Conservation (phyloP, 2,888 invertebrate species). For the Scaptodrosophila latifasciaeformis region DNA sequence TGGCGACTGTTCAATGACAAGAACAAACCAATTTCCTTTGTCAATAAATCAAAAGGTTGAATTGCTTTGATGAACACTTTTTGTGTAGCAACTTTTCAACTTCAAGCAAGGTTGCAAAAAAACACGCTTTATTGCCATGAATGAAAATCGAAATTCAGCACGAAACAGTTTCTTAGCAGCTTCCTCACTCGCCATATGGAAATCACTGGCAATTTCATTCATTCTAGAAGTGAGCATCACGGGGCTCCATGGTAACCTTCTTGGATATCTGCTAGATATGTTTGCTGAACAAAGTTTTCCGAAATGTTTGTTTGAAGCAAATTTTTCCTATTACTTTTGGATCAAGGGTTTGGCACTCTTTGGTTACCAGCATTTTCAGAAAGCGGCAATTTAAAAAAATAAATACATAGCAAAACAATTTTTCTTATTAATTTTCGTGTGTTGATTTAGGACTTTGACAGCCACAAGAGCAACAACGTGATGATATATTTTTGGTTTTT, state of each 20-base stretch:
- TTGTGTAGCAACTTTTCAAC: conserved; percentile 10
- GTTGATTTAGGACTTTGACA: background rate
- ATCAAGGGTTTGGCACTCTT: background rate
- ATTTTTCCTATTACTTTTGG: background rate
- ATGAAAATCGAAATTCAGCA: conserved; percentile 22
- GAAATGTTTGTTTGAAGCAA: too few relatives aligned
- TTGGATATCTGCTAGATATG: too few relatives aligned
- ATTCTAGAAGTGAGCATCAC: too few relatives aligned
- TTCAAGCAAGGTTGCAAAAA: conserved; percentile 19
- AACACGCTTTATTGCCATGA: conserved; percentile 9
- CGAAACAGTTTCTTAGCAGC: background rate
- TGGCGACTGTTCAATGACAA: background rate
- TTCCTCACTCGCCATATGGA: background rate
- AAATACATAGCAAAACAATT: background rate
- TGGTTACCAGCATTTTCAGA: background rate
- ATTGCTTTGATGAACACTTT: conserved; percentile 44
- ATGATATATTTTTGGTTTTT: background rate
- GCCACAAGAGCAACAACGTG: too few relatives aligned
- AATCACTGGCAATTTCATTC: too few relatives aligned
- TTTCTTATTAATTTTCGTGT: background rate
- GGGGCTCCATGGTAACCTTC: too few relatives aligned
- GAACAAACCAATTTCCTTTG: conserved; percentile 1
- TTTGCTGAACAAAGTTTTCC: too few relatives aligned
- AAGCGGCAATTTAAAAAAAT: background rate
- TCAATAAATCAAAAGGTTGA: conserved; percentile 37